Conservation (phyloP, 1,140 invertebrate genomes). For the Lethrus apterus region DNA sequence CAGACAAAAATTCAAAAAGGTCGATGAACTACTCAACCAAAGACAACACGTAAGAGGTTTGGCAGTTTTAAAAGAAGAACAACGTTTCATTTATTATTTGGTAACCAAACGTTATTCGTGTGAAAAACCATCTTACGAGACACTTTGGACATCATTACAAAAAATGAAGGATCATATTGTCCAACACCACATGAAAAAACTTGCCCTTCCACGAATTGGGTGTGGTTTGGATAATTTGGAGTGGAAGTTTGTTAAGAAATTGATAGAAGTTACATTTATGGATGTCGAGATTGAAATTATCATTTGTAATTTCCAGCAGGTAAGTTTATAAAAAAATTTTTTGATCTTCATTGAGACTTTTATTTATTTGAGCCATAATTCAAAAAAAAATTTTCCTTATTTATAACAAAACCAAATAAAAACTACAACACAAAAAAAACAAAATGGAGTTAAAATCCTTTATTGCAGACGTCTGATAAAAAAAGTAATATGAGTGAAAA, state of each 20-base stretch:
- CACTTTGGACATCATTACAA: conserved; percentile 40
- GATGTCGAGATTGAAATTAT: conserved; percentile 43
- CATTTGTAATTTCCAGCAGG: conserved; percentile 44
- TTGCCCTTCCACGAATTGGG: conserved; percentile 56
- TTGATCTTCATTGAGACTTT: too few species aligned
- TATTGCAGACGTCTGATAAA: too few species aligned
- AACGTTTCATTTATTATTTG: conserved; percentile 52
- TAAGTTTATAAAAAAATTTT: too few species aligned
- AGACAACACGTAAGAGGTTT: conserved; percentile 46
- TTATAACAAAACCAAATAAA: too few species aligned
- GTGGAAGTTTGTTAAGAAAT: conserved; percentile 48
- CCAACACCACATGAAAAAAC: conserved; percentile 37
- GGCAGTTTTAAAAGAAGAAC: conserved; percentile 44
- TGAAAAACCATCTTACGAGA: conserved; percentile 44
- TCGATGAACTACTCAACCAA: conserved; percentile 39
- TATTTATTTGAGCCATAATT: too few species aligned
- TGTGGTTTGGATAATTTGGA: conserved; percentile 56
- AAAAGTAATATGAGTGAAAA: too few species aligned
- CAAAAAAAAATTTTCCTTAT: too few species aligned
- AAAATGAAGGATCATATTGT: conserved; percentile 43
- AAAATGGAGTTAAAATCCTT: too few species aligned
- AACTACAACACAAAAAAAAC: too few species aligned
- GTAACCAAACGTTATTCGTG: conserved; percentile 44
- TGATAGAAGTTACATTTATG: conserved; percentile 47
- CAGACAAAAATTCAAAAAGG: conserved; percentile 38